A percentile compares a stretch with the other conserved stretches of the same genome.
phyloP scores from a whole-genome alignment of 2,113 vertebrate genomes.

The Ranitomeya imitator region DNA sequence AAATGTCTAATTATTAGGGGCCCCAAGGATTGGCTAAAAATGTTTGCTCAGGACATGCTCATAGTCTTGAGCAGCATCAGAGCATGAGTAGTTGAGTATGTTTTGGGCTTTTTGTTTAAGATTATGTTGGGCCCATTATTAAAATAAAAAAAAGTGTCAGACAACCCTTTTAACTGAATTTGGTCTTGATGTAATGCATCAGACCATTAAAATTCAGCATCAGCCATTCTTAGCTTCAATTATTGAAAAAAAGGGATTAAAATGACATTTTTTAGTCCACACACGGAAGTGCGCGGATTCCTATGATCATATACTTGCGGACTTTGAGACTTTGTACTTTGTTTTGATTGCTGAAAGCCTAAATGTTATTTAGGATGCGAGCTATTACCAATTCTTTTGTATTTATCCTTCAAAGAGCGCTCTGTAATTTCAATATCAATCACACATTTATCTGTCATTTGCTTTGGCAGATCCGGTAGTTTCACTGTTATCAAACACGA shows the following conservation, averaged over 20 bases:
- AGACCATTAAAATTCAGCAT: constrained; percentile 16
- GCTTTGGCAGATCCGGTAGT: constrained; percentile 18
- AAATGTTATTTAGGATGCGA: constrained; percentile 16
- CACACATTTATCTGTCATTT: constrained; percentile 41
- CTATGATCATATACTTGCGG: constrained; percentile 18
- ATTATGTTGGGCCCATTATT: too few relatives aligned
- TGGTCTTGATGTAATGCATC: too few relatives aligned
- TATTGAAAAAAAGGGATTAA: constrained; percentile 33
- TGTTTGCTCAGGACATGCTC: too few relatives aligned
- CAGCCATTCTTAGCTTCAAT: constrained; percentile 12
- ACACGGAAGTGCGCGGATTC: background rate
- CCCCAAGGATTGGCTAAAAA: too few relatives aligned
- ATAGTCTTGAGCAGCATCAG: too few relatives aligned
- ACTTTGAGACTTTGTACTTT: constrained; percentile 28
- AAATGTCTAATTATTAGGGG: too few relatives aligned
- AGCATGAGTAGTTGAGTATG: too few relatives aligned
- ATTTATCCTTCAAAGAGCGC: constrained; percentile 42
- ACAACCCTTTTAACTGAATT: too few relatives aligned
- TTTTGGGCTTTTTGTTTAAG: too few relatives aligned
- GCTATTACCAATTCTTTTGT: constrained; percentile 31
- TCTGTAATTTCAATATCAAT: constrained; percentile 41
- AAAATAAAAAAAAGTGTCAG: too few relatives aligned
- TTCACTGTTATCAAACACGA: constrained; percentile 17
- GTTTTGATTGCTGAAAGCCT: constrained; percentile 34
- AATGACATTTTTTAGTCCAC: constrained; percentile 1